phyloP scores from a whole-genome alignment of 2,888 invertebrate species.

The Limnephilus marmoratus region DNA sequence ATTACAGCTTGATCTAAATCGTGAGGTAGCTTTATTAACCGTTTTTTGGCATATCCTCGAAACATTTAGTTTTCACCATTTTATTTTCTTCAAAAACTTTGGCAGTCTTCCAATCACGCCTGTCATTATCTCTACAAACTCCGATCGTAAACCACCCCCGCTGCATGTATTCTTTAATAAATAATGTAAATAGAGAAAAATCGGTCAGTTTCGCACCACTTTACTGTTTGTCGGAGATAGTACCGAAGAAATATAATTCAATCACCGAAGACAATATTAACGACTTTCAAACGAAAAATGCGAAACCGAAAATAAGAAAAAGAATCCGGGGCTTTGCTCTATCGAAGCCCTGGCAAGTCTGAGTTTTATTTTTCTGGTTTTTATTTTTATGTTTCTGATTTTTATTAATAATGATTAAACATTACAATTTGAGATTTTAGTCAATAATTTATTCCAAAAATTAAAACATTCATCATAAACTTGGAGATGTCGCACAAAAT shows the following conservation, averaged over 20 bases:
- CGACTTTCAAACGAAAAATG: no score
- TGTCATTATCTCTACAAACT: conserved; percentile 55
- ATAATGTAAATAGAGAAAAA: conserved; percentile 40
- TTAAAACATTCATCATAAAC: no score
- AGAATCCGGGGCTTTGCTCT: no score
- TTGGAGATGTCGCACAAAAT: no score
- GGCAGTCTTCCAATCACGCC: conserved; percentile 52
- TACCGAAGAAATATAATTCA: background rate
- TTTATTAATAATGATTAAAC: no score
- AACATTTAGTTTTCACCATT: conserved; percentile 39
- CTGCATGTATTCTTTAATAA: conserved; percentile 36
- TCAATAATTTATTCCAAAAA: no score
- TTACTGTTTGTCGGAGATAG: background rate
- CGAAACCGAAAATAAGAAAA: no score
- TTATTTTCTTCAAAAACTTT: conserved; percentile 46
- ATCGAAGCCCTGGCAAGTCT: no score
- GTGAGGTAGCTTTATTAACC: background rate
- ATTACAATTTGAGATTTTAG: no score
- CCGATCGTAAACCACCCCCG: background rate
- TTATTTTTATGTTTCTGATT: no score
- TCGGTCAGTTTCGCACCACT: background rate
- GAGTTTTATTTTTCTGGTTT: no score
- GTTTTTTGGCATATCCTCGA: background rate
- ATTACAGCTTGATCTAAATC: background rate
- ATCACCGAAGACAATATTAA: no score